Evolutionary conservation across 2,797 vertebrate genomes (phyloP).

Genomic region (Halcyon smyrnensis): DNA sequence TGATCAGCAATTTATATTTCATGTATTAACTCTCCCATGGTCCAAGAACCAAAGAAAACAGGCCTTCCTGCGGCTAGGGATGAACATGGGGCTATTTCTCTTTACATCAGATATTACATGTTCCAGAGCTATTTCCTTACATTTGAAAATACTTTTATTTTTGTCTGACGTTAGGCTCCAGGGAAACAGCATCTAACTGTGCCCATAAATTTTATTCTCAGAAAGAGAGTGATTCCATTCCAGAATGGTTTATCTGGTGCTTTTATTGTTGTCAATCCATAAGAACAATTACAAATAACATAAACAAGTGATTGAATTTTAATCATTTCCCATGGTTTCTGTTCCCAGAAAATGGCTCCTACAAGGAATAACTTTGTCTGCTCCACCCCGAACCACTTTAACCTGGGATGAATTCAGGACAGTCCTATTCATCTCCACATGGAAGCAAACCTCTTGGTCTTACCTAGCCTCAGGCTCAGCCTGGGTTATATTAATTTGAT

Average conservation of each 20-base stretch:
- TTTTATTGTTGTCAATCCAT: neutral
- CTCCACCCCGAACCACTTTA: neutral
- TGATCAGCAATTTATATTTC: slow-evolving; percentile 61
- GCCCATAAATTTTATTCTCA: slow-evolving; percentile 21
- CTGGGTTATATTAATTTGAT: slow-evolving; percentile 8
- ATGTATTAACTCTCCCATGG: slow-evolving; percentile 49
- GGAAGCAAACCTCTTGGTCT: neutral
- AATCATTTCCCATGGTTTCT: neutral
- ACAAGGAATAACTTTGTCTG: neutral
- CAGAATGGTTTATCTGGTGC: neutral
- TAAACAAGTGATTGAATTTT: neutral
- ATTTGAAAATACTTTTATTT: slow-evolving; percentile 33
- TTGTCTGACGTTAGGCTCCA: slow-evolving; percentile 56
- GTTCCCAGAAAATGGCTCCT: neutral
- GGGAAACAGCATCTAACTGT: slow-evolving; percentile 4
- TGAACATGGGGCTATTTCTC: slow-evolving; percentile 25
- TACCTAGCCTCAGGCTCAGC: neutral
- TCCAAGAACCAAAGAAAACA: slow-evolving; percentile 44
- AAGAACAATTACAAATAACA: neutral
- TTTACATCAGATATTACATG: slow-evolving; percentile 44
- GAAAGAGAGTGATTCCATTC: neutral
- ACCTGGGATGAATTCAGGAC: neutral
- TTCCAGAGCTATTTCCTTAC: slow-evolving; percentile 28
- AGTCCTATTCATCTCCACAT: neutral
- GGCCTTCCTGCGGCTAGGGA: slow-evolving; percentile 27